A percentile compares a stretch with the other conserved stretches of the same genome.
These are phyloP conservation scores for Philopedon plagiatum DNA, from an alignment of 2,888 invertebrate genomes.

Conservation along the genomic window DNA sequence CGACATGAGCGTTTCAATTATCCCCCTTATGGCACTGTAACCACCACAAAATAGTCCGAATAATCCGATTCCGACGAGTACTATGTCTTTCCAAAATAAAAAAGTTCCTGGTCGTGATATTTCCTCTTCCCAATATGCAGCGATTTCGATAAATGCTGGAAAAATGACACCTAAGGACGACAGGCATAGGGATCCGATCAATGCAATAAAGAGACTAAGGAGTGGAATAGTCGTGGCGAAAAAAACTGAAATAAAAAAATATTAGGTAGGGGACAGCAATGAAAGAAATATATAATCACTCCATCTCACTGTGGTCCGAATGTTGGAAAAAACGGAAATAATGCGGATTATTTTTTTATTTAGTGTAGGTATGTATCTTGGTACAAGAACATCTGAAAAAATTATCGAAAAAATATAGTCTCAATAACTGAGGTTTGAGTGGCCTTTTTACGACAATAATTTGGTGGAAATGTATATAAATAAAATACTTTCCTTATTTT, in stretches of 20 bases:
- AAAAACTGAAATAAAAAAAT: slow-evolving; percentile 72
- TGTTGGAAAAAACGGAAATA: no score
- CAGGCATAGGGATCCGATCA: slow-evolving; percentile 82
- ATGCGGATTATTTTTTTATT: no score
- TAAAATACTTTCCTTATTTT: no score
- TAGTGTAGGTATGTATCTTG: no score
- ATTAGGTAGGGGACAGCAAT: background rate
- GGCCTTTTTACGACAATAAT: no score
- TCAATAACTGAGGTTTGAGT: no score
- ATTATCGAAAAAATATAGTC: no score
- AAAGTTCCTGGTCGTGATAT: slow-evolving; percentile 70
- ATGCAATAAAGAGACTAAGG: slow-evolving; percentile 81
- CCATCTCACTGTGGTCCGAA: no score
- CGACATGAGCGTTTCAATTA: slow-evolving; percentile 62
- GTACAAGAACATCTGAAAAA: no score
- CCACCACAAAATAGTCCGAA: slow-evolving; percentile 73
- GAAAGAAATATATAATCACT: no score
- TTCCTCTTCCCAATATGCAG: slow-evolving; percentile 77
- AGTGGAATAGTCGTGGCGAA: slow-evolving; percentile 80
- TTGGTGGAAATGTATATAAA: no score
- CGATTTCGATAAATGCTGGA: slow-evolving; percentile 82
- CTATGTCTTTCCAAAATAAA: slow-evolving; percentile 69
- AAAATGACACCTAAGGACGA: slow-evolving; percentile 82
- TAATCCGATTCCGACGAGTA: slow-evolving; percentile 71
- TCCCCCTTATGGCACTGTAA: slow-evolving; percentile 71